phyloP scores from a whole-genome alignment of 2,797 vertebrate genomes.

The Myiotriccus ornatus region DNA sequence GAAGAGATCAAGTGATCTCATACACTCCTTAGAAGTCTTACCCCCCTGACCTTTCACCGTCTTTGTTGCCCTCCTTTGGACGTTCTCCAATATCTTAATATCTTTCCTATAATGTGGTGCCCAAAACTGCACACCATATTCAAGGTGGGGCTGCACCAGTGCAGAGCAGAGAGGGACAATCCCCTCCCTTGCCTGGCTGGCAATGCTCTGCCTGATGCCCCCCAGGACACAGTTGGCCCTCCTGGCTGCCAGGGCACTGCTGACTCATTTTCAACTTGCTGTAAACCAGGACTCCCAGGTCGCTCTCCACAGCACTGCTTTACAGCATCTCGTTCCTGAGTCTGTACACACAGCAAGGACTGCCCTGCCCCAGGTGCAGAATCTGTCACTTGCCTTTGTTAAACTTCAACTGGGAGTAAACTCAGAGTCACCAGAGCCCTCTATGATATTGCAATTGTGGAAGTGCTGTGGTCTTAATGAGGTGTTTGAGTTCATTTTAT shows the following conservation, averaged over 20 bases:
- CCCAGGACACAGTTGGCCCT: fast-evolving
- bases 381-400: neutral
- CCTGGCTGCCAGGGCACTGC: neutral
- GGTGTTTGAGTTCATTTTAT: neutral
- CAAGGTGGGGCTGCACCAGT: too few relatives aligned
- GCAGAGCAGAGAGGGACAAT: too few relatives aligned
- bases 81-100: neutral
- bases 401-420: neutral
- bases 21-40: neutral
- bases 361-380: neutral
- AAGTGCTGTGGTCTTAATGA: neutral
- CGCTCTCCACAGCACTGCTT: fast-evolving
- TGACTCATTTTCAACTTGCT: fast-evolving
- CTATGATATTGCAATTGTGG: neutral
- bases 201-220: fast-evolving
- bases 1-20: neutral
- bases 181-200: fast-evolving
- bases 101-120: too few relatives aligned
- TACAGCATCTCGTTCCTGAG: neutral
- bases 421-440: neutral
- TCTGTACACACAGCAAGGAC: fast-evolving
- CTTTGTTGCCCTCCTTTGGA: neutral
- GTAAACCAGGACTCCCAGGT: fast-evolving
- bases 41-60: neutral
- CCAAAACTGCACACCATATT: too few relatives aligned